phyloP scores from a whole-genome alignment of 2,888 invertebrate genomes.

The Yponomeuta evonymella region DNA sequence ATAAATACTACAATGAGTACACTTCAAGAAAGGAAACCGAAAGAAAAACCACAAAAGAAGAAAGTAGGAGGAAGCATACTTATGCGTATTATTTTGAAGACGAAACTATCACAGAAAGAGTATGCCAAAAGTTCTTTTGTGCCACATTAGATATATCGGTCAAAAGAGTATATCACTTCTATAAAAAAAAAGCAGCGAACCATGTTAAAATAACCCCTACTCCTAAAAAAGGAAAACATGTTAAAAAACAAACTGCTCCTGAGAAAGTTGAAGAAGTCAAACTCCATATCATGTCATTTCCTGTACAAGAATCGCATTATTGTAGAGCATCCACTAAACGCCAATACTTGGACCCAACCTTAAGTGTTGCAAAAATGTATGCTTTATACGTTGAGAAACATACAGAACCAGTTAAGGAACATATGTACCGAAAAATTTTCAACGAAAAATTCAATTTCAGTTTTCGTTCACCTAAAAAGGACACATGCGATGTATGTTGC shows the following conservation, averaged over 20 bases:
- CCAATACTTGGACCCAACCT: slow-evolving; percentile 20
- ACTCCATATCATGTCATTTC: slow-evolving; percentile 22
- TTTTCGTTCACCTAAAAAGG: too few relatives aligned
- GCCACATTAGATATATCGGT: slow-evolving; percentile 20
- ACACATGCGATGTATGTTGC: too few relatives aligned
- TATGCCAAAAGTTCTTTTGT: slow-evolving; percentile 22
- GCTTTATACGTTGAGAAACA: not conserved
- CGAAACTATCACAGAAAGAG: slow-evolving; percentile 16
- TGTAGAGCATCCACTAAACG: slow-evolving; percentile 19
- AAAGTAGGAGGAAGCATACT: slow-evolving; percentile 14
- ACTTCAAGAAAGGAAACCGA: slow-evolving; percentile 16
- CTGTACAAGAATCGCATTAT: slow-evolving; percentile 22
- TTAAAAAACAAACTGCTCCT: slow-evolving; percentile 19
- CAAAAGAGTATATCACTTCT: slow-evolving; percentile 20
- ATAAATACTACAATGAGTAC: slow-evolving; percentile 20
- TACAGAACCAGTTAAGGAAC: too few relatives aligned
- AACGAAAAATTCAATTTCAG: too few relatives aligned
- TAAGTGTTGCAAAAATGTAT: slow-evolving; percentile 21
- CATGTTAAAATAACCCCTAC: too few relatives aligned
- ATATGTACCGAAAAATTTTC: too few relatives aligned
- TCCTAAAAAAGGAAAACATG: slow-evolving; percentile 16
- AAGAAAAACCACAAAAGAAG: slow-evolving; percentile 17
- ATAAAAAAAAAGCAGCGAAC: too few relatives aligned
- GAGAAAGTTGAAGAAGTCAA: slow-evolving; percentile 22
- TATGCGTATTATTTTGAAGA: slow-evolving; percentile 18